Conservation (phyloP, 2,797 vertebrate species). For the Aplochiton taeniatus region DNA sequence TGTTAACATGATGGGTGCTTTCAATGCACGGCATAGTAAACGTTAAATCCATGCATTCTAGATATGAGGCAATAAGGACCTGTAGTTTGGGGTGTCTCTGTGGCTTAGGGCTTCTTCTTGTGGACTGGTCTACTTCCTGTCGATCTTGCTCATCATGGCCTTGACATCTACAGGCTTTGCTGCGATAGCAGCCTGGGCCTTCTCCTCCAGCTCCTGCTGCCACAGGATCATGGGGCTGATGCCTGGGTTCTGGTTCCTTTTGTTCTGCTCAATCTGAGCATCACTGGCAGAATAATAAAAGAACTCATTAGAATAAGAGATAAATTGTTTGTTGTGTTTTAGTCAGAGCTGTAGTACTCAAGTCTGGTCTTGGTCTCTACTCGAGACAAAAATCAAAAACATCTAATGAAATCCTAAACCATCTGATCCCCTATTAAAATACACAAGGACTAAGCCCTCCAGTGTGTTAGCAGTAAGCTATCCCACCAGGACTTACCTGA, state of each 20-base stretch:
- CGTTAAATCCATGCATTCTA: no score
- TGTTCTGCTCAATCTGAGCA: slow-evolving; percentile 80
- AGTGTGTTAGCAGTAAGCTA: not conserved
- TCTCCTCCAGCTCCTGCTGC: slow-evolving; percentile 85
- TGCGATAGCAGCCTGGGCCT: slow-evolving; percentile 82
- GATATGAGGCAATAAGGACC: no score
- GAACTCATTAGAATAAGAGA: no score
- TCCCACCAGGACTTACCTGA: slow-evolving; percentile 77
- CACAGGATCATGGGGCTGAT: slow-evolving; percentile 87
- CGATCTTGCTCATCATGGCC: slow-evolving; percentile 96
- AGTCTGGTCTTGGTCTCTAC: no score
- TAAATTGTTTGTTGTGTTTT: no score
- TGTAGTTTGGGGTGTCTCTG: no score
- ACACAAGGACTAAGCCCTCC: no score
- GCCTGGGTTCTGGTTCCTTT: slow-evolving; percentile 78
- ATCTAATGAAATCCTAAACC: not conserved
- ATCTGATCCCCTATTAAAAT: no score
- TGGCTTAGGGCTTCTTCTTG: not conserved
- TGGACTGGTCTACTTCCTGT: slow-evolving; percentile 74
- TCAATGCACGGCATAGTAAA: no score
- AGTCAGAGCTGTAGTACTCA: no score
- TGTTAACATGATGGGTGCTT: no score
- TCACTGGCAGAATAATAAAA: slow-evolving; percentile 48
- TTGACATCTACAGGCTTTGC: slow-evolving; percentile 86
- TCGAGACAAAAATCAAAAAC: no score